phyloP scores from a whole-genome alignment of 2,888 invertebrate genomes.

The Polydrusus tereticollis region DNA sequence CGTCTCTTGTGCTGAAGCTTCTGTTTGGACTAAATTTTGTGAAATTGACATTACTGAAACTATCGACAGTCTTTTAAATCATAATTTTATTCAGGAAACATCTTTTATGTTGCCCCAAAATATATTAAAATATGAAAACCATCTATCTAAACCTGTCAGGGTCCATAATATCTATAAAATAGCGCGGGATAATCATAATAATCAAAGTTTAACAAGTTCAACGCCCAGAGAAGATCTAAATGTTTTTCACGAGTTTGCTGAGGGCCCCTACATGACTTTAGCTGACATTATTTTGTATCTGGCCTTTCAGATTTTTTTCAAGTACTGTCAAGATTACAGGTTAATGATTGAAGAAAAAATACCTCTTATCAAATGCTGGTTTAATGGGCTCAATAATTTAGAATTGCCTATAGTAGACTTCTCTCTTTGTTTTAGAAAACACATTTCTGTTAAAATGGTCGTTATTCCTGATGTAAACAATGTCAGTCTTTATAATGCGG shows the following conservation, averaged over 20 bases:
- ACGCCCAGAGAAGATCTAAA: conserved; percentile 69
- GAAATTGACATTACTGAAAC: conserved; percentile 83
- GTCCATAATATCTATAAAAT: conserved; percentile 88
- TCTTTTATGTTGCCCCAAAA: conserved; percentile 73
- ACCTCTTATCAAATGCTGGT: conserved; percentile 78
- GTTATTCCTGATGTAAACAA: conserved; percentile 65
- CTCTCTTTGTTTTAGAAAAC: neutral
- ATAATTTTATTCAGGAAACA: conserved; percentile 45
- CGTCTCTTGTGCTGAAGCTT: conserved; percentile 85
- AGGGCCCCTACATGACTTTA: conserved; percentile 85
- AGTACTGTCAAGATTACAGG: conserved; percentile 53
- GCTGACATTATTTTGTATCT: conserved; percentile 87
- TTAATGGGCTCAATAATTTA: conserved; percentile 63
- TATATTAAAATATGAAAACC: conserved; percentile 84
- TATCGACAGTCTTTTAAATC: conserved; percentile 67
- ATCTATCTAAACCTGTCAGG: conserved; percentile 85
- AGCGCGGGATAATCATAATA: conserved; percentile 71
- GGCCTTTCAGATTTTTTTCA: conserved; percentile 74
- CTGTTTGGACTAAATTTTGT: conserved; percentile 93
- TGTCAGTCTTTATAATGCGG: conserved; percentile 83
- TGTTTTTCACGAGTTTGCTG: conserved; percentile 81
- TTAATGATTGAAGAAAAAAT: conserved; percentile 64
- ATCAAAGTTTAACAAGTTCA: conserved; percentile 66
- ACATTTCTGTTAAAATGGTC: conserved; percentile 12
- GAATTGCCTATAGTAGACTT: conserved; percentile 42